Conservation (phyloP, 2,888 invertebrate genomes). For the Pristionchus arcanus region DNA sequence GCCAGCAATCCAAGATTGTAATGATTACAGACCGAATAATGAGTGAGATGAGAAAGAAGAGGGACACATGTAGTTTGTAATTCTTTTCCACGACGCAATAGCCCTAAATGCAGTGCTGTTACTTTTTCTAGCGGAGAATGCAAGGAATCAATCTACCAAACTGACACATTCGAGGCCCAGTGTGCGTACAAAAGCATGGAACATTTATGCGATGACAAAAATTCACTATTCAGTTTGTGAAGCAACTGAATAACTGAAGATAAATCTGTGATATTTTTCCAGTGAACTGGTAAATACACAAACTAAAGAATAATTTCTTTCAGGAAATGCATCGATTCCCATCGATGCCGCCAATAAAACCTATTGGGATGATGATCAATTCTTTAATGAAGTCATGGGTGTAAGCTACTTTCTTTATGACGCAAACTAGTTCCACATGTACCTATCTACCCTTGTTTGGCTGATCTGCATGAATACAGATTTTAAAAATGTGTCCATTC, state of each 20-base stretch:
- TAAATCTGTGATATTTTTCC: too few species aligned
- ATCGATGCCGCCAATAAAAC: not conserved
- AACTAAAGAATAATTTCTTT: not conserved
- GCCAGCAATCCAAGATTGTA: constrained; percentile 20
- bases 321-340: not conserved
- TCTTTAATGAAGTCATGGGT: constrained; percentile 43
- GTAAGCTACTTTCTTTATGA: not conserved
- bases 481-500: not conserved
- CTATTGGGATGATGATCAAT: constrained; percentile 18
- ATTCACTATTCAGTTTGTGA: too few species aligned
- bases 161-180: too few species aligned
- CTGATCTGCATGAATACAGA: not conserved
- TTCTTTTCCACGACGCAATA: not conserved
- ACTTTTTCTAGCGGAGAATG: not conserved
- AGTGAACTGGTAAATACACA: not conserved
- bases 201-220: too few species aligned
- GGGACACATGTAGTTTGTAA: constrained; percentile 20
- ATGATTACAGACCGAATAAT: constrained; percentile 35
- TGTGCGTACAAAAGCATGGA: too few species aligned
- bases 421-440: too few species aligned
- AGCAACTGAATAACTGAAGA: too few species aligned
- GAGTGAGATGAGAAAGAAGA: constrained; percentile 29
- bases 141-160: not conserved
- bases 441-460: not conserved
- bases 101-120: too few species aligned